Base-by-base conservation (phyloP, 2,888 invertebrate species). In the Mimumesa dahlbomi region DNA sequence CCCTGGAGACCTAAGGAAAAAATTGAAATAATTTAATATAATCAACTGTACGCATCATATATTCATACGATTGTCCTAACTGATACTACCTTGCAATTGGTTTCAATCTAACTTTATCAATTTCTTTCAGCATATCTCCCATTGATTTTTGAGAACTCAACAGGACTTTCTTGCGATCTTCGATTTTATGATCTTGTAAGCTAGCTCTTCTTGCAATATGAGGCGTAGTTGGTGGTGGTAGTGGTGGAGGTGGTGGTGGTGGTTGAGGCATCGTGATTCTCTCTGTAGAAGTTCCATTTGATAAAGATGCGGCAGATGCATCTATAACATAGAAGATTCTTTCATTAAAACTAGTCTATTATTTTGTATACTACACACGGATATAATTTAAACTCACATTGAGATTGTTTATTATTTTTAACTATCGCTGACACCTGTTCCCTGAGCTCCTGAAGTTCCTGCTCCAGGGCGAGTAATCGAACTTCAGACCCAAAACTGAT, bases 401-500 rank as follows among this genome's bases (percentile, higher is more conserved):
- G 82, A 45, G 81, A 76, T 61, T 80, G 74, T 77, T 83, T 86
- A 21, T 83, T 85, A 70, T 50, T 84, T 81, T 88, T 87, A 2
- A 89, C 88, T 64, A 89, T 89, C 50, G 83, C 79, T 18, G 88
- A 87, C 18, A 89, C 84, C 82, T 89, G 88, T 73, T 88, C 86
- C 68, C 86, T 81, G 40, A 89, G 79, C 66, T 89, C 89, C 73
- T 89, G 89, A 25, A 89, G 82, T 70, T 89, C 87, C 63, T 89
- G 89, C 53, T 89, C 89, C 21, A 89, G 68, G n/a, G 89, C 89
- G 7, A 89, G 81, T 45, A 89, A 82, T 48, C 89, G 82, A 2
- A 89, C 84, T 81, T 89, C 89, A 2, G 89, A 89, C 38, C 88
- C 89, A 75, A 89, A 89, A 77, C 86, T 89, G 21, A 89, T 87